phyloP scores from a whole-genome alignment of 2,888 invertebrate genomes.

The Quadriops clusia region DNA sequence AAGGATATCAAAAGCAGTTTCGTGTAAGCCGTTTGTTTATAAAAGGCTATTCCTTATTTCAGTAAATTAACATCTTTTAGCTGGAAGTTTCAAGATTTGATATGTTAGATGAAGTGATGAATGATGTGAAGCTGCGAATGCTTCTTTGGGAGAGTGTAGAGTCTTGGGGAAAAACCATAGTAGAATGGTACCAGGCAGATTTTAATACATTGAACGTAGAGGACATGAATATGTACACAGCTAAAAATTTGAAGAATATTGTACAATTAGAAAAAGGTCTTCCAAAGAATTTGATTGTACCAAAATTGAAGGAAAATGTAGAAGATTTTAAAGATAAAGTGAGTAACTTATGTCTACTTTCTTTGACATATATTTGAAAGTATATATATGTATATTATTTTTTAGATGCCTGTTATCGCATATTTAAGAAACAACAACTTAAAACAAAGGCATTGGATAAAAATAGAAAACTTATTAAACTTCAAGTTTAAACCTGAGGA shows the following conservation, averaged over 20 bases:
- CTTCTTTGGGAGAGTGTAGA: constrained; percentile 68
- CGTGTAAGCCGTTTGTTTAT: constrained; percentile 48
- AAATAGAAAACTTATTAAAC: constrained; percentile 59
- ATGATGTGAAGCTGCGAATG: constrained; percentile 67
- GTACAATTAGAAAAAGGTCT: constrained; percentile 74
- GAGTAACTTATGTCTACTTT: constrained; percentile 11
- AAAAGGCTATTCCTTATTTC: constrained; percentile 9
- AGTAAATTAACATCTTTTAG: too few relatives aligned
- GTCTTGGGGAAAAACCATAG: constrained; percentile 57
- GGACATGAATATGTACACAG: constrained; percentile 53
- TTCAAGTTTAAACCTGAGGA: constrained; percentile 64
- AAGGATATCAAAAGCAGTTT: constrained; percentile 74
- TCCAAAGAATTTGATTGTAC: constrained; percentile 68
- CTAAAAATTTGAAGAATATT: constrained; percentile 58
- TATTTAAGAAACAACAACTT: constrained; percentile 71
- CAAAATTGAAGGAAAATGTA: constrained; percentile 62
- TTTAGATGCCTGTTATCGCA: constrained; percentile 61
- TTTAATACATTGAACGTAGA: constrained; percentile 60
- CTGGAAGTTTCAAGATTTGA: constrained; percentile 76
- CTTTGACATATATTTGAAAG: not conserved
- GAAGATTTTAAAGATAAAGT: constrained; percentile 70
- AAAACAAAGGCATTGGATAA: constrained; percentile 71
- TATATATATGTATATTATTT: constrained; percentile 10
- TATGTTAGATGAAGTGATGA: constrained; percentile 65
- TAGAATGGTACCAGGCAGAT: constrained; percentile 52